Evolutionary conservation across 2,797 vertebrate species (phyloP).

Genomic region (Microctenopoma steveboyesi): DNA sequence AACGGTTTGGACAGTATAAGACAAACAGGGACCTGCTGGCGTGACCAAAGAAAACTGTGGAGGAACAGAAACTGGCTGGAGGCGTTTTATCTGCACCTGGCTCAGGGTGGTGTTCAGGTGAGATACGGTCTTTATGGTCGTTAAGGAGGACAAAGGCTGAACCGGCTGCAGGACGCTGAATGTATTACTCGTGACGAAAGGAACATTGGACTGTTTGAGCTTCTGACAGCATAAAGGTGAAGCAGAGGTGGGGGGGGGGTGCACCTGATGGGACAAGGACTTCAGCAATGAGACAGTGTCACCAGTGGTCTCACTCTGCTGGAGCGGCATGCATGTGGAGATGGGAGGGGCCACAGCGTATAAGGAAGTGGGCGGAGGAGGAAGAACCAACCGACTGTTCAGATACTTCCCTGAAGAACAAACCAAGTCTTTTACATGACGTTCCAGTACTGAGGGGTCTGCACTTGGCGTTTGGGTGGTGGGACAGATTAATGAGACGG

Average conservation of each 20-base stretch:
- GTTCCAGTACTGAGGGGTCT: too few species aligned
- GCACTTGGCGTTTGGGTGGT: too few species aligned
- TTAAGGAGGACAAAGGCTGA: background rate
- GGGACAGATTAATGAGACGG: too few species aligned
- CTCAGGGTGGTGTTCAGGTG: background rate
- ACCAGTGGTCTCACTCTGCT: background rate
- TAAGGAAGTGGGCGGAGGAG: accelerated
- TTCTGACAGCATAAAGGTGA: background rate
- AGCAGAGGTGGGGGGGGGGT: background rate
- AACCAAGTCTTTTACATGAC: too few species aligned
- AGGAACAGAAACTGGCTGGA: too few species aligned
- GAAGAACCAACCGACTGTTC: background rate
- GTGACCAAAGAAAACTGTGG: accelerated
- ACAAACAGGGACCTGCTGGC: background rate
- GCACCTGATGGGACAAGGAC: background rate
- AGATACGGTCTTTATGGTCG: background rate
- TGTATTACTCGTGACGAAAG: background rate
- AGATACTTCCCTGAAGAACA: background rate
- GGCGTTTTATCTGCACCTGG: background rate
- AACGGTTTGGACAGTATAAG: background rate
- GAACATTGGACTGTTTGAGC: background rate
- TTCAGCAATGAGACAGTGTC: background rate
- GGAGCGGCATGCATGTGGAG: background rate
- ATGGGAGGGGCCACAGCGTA: background rate
- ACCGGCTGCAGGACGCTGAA: background rate